Evolutionary conservation across 1,140 invertebrate species (phyloP).

Genomic region (Oedothorax gibbosus): DNA sequence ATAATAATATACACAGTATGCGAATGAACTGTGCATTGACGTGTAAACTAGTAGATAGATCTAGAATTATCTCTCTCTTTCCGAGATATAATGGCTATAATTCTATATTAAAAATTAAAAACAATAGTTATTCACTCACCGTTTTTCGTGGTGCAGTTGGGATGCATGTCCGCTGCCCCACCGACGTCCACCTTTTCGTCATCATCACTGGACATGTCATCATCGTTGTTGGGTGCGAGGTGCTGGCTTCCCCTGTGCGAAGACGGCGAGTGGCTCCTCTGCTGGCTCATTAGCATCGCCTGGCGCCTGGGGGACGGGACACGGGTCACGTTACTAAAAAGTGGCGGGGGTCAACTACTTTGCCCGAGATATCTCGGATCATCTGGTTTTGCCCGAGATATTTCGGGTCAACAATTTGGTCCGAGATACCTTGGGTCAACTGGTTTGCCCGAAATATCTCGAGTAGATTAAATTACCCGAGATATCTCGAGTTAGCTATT

Average conservation of each 20-base stretch:
- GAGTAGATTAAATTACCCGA: no score
- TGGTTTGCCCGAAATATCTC: no score
- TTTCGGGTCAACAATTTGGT: no score
- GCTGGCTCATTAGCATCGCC: slow-evolving; percentile 79
- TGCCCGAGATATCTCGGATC: not conserved
- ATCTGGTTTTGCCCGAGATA: no score
- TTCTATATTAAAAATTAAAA: not conserved
- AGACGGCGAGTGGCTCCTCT: slow-evolving; percentile 69
- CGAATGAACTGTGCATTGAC: no score
- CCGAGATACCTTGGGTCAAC: no score
- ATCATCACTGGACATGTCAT: slow-evolving; percentile 78
- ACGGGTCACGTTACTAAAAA: slow-evolving; percentile 48
- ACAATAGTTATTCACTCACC: slow-evolving; percentile 5
- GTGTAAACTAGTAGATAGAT: not conserved
- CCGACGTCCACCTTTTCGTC: slow-evolving; percentile 90
- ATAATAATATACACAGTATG: no score
- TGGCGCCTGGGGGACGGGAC: slow-evolving; percentile 74
- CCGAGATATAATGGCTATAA: not conserved
- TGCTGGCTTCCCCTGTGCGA: slow-evolving; percentile 55
- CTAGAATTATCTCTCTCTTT: not conserved
- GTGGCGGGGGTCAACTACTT: slow-evolving; percentile 12
- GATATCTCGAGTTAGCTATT: no score
- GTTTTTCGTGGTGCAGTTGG: slow-evolving; percentile 36
- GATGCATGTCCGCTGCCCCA: slow-evolving; percentile 74
- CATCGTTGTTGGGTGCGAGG: slow-evolving; percentile 62